Percentiles rank a stretch among this genome's conserved stretches.
Evolutionary conservation across 2,113 vertebrate genomes (phyloP).

Genomic region (Vidua chalybeata): DNA sequence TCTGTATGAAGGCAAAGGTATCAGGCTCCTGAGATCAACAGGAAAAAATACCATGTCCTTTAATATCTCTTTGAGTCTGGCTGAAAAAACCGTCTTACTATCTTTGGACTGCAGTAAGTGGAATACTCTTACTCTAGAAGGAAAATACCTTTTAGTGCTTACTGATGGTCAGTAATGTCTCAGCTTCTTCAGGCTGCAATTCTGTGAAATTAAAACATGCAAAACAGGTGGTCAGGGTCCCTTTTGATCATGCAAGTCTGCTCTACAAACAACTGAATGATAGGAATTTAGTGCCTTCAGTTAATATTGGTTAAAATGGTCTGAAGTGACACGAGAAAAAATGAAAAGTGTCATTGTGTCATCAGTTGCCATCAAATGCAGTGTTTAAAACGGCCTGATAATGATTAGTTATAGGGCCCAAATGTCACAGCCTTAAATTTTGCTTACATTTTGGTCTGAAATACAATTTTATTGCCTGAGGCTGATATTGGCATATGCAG

Average conservation of each 20-base stretch:
- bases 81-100: background rate
- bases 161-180: background rate
- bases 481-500: background rate
- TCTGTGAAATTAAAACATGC: background rate
- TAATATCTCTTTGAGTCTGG: background rate
- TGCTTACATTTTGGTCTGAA: background rate
- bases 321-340: background rate
- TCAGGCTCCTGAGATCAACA: background rate
- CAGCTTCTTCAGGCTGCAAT: background rate
- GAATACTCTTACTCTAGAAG: background rate
- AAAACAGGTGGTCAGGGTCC: background rate
- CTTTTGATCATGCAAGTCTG: background rate
- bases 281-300: background rate
- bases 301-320: background rate
- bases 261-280: background rate
- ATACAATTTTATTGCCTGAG: background rate
- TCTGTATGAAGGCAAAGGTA: background rate
- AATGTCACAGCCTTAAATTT: background rate
- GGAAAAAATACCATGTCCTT: background rate
- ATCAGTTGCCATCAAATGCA: background rate
- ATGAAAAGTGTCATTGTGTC: background rate
- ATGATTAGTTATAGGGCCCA: background rate
- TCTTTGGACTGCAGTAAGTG: background rate
- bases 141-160: background rate
- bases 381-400: background rate